These are phyloP conservation scores for Ephydatia muelleri DNA, from an alignment of 37 sponge, comb jelly and placozoan species.

Conservation along the genomic window DNA sequence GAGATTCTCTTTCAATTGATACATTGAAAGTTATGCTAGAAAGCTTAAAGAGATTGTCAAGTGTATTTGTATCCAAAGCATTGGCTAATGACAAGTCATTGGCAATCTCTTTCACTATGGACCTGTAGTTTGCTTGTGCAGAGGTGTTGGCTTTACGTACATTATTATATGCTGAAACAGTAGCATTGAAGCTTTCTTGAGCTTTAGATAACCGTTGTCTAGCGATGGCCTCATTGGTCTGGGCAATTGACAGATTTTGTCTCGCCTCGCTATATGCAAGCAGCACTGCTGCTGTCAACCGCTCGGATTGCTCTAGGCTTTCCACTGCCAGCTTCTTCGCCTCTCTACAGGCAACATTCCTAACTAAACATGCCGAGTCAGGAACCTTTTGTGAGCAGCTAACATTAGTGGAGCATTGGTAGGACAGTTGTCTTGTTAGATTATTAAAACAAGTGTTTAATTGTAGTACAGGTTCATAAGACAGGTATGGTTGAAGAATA, in stretches of 20 bases:
- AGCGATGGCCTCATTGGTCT: not conserved
- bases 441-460: not conserved
- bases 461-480: not conserved
- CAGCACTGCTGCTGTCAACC: not conserved
- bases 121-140: not conserved
- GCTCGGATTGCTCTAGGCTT: not conserved
- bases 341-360: not conserved
- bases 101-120: constrained; percentile 3
- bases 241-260: not conserved
- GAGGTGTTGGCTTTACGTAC: not conserved
- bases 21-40: not conserved
- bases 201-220: not conserved
- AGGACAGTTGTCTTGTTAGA: not conserved
- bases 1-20: not conserved
- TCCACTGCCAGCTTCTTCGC: not conserved
- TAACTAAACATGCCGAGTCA: not conserved
- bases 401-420: not conserved
- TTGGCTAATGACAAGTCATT: not conserved
- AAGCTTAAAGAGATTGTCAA: not conserved
- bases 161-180: not conserved
- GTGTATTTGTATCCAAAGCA: not conserved
- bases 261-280: not conserved
- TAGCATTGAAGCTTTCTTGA: not conserved
- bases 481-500: not conserved
- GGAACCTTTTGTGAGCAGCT: not conserved